Conservation (phyloP, 2,797 vertebrate species). For the Scolopax bukidnonensis region DNA sequence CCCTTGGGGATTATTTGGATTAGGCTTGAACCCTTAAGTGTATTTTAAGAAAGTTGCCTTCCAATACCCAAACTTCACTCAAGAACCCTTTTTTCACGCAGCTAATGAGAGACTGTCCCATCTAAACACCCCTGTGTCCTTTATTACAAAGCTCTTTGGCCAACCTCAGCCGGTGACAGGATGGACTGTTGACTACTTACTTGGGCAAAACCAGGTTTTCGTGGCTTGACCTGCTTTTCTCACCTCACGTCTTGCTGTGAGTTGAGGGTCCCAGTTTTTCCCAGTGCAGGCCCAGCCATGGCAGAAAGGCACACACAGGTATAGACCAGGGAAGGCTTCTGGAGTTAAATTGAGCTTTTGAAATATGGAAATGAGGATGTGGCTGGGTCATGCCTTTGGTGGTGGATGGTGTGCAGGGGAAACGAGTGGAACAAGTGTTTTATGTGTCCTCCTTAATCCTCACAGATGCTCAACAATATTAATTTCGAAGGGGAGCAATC, state of each 20-base stretch:
- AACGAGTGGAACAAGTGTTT: not conserved
- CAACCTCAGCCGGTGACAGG: not conserved
- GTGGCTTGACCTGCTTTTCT: conserved; percentile 8
- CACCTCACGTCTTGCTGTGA: not conserved
- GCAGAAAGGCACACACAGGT: not conserved
- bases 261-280: not conserved
- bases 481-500: conserved; percentile 4
- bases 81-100: not conserved
- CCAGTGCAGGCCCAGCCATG: not conserved
- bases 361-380: not conserved
- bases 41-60: not conserved
- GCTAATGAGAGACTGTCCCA: not conserved
- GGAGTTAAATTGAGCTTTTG: not conserved
- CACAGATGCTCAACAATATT: not conserved
- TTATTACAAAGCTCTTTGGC: not conserved
- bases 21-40: not conserved
- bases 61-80: not conserved
- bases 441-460: not conserved
- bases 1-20: not conserved
- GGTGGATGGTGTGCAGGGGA: not conserved
- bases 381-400: not conserved
- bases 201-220: not conserved
- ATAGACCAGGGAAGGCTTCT: not conserved
- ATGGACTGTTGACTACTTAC: not conserved
- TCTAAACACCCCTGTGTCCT: not conserved